Evolutionary conservation across 2,797 vertebrate species (phyloP), one percentile per base, ranked within the genome.

Genomic region (Pseudopleuronectes americanus): DNA sequence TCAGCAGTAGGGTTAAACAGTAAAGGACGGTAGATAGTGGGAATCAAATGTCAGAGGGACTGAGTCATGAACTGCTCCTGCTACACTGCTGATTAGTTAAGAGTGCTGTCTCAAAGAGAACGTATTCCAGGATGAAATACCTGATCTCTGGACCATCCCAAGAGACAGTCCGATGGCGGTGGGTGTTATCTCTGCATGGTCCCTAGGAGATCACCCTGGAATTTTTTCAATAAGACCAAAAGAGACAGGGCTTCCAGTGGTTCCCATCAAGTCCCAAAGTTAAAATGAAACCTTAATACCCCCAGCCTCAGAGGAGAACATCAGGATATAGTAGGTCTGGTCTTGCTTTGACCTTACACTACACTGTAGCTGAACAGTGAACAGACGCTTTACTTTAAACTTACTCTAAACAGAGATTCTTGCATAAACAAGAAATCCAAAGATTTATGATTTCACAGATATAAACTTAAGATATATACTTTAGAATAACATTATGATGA

Each of bases 171-270:
- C 23, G 23, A 22, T 63, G 61, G 56, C 28, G 66, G 38, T n/a
- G 31, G 45, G 60, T 54, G 47, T 79, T 74, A 83, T 86, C 64
- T 65, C 62, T 28, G 57, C 68, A 55, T 55, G 54, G 77, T 83
- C 64, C 68, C 57, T 48, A 45, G 72, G 81, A 81, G 81, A 88
- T 86, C 81, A 64, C 68, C 54, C 47, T 85, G 87, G 83, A 73
- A 87, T 90, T 90, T 87, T 73, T 86, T 89, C 72, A 87, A 86
- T 86, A 89, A 84, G 73, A 68, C n/a, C 60, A 51, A 75, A 71
- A 66, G 76, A 81, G 67, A 62, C 43, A 57, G n/a, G 71, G 74
- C 57, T 71, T 55, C 16, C 48, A 73, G 70, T 64, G 56, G 68
- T 80, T 83, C 64, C 60, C 17, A 59, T 79, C 73, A 36, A 67